These are phyloP conservation scores for Mustela lutreola DNA, from an alignment of 2,113 vertebrate species.

Conservation along the genomic window DNA sequence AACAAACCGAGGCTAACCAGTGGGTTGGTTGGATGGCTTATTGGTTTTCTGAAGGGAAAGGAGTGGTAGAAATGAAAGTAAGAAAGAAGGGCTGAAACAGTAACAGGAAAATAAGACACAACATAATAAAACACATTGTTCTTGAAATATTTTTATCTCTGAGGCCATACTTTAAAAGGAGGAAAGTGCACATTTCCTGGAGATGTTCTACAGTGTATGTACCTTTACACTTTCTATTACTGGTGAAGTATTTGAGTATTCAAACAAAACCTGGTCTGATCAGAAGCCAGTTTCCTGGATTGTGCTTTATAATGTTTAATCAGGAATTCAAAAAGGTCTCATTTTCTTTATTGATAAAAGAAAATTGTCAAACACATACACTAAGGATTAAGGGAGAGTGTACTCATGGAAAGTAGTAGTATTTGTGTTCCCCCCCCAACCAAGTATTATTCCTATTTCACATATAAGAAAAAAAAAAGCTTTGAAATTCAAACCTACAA, in stretches of 20 bases:
- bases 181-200: background rate
- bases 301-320: background rate
- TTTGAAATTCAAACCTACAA: slow-evolving; percentile 57
- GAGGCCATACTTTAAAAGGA: background rate
- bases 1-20: background rate
- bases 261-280: background rate
- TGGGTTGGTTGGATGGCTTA: background rate
- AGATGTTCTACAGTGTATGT: background rate
- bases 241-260: background rate
- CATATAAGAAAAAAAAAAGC: background rate
- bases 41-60: background rate
- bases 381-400: background rate
- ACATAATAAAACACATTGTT: background rate
- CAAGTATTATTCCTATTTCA: slow-evolving; percentile 43
- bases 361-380: background rate
- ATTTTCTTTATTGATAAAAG: slow-evolving; percentile 24
- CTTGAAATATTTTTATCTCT: slow-evolving; percentile 1
- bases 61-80: background rate
- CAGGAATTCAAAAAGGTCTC: background rate
- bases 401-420: background rate
- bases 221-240: background rate
- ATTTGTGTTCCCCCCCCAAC: background rate
- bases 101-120: background rate
- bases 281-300: background rate
- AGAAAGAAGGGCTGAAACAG: background rate